Conservation (phyloP, 30 jellyfish, hydroid and myxozoan genomes). For the Clytia hemisphaerica region DNA sequence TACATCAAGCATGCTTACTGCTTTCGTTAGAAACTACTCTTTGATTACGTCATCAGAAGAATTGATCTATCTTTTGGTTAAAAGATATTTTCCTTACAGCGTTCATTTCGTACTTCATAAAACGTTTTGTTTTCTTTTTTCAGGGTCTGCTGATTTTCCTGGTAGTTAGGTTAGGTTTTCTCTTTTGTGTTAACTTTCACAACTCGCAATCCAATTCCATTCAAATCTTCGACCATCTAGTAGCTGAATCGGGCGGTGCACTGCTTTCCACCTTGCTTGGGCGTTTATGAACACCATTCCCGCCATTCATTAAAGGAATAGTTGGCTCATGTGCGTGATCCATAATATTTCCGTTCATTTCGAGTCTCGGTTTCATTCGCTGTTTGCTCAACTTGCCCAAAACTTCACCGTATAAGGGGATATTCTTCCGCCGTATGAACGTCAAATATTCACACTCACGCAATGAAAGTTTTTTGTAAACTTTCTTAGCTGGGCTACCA, state of each 20-base stretch:
- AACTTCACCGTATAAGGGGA: constrained; percentile 7
- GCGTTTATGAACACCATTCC: background rate
- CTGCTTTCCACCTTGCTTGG: background rate
- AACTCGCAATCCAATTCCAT: background rate
- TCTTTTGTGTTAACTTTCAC: too few relatives aligned
- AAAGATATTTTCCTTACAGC: too few relatives aligned
- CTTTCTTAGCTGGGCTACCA: background rate
- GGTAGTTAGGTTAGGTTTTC: too few relatives aligned
- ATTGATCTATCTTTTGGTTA: too few relatives aligned
- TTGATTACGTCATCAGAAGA: too few relatives aligned
- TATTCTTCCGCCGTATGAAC: constrained; percentile 23
- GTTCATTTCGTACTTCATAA: too few relatives aligned
- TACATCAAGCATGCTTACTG: too few relatives aligned
- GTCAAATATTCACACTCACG: constrained; percentile 15
- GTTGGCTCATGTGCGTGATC: background rate
- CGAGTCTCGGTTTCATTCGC: background rate
- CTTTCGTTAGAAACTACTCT: too few relatives aligned
- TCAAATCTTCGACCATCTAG: constrained; percentile 6
- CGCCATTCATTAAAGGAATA: background rate
- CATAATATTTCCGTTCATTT: background rate
- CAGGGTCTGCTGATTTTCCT: too few relatives aligned
- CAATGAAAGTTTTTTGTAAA: background rate
- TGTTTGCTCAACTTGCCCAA: background rate
- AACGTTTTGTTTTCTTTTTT: too few relatives aligned
- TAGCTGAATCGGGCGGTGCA: background rate